These are phyloP conservation scores for Lasius platythorax DNA, from an alignment of 2,888 invertebrate species.

Conservation along the genomic window DNA sequence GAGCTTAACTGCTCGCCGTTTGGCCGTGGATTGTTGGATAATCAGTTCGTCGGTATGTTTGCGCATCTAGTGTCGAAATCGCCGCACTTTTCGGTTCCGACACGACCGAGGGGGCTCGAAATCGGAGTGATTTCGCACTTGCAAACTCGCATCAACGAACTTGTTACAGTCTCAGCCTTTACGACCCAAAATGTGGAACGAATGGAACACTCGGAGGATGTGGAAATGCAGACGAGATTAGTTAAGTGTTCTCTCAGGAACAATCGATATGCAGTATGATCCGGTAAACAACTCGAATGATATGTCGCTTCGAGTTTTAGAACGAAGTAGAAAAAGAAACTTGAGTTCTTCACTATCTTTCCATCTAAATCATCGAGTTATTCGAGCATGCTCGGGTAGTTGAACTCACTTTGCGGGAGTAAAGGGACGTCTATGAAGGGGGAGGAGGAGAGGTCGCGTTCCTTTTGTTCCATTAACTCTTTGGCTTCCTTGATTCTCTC, in stretches of 20 bases:
- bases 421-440: slow-evolving; percentile 18
- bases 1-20: slow-evolving; percentile 52
- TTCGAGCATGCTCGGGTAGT: slow-evolving; percentile 40
- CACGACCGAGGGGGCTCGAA: slow-evolving; percentile 24
- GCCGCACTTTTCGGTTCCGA: slow-evolving; percentile 45
- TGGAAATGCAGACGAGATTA: slow-evolving; percentile 56
- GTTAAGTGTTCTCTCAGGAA: slow-evolving; percentile 37
- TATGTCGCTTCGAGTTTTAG: slow-evolving; percentile 36
- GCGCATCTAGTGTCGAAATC: slow-evolving; percentile 45
- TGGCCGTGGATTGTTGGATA: slow-evolving; percentile 50
- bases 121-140: slow-evolving; percentile 69
- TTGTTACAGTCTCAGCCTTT: slow-evolving; percentile 60
- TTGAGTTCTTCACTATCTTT: slow-evolving; percentile 31
- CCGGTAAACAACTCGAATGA: slow-evolving; percentile 68
- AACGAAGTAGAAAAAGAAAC: slow-evolving; percentile 43
- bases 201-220: slow-evolving; percentile 5
- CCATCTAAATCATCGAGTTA: slow-evolving; percentile 62
- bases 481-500: slow-evolving; percentile 23
- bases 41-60: slow-evolving; percentile 47
- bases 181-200: slow-evolving; percentile 37
- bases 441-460: slow-evolving; percentile 20
- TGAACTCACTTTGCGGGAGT: slow-evolving; percentile 36
- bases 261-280: slow-evolving; percentile 53
- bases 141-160: slow-evolving; percentile 64
- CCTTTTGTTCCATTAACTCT: slow-evolving; percentile 52